Evolutionary conservation across 1,140 invertebrate genomes (phyloP).

Genomic region (Psilanteris sp.): DNA sequence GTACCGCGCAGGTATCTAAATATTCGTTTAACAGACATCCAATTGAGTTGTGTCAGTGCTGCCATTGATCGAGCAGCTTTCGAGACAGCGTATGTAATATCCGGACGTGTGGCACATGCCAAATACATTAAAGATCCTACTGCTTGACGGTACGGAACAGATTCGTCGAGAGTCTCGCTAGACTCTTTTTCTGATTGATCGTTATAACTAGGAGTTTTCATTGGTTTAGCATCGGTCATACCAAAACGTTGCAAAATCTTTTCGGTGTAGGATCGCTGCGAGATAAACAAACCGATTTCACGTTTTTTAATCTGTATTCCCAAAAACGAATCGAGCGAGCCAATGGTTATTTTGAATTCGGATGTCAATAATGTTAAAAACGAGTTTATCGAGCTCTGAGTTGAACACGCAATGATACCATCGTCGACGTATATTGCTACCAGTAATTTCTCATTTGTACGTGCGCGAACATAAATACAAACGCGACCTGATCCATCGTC

Average conservation of each 20-base stretch:
- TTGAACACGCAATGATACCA: slow-evolving; percentile 16
- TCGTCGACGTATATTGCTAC: slow-evolving; percentile 26
- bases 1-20: slow-evolving; percentile 10
- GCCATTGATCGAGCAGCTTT: slow-evolving; percentile 23
- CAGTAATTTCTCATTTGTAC: slow-evolving; percentile 12
- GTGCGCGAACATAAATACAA: slow-evolving; percentile 28
- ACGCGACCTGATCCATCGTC: slow-evolving; percentile 50
- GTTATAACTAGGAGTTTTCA: slow-evolving; percentile 19
- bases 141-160: slow-evolving; percentile 11
- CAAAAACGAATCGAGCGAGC: slow-evolving; percentile 21
- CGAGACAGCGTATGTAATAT: slow-evolving; percentile 15
- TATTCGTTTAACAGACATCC: slow-evolving; percentile 8
- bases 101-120: slow-evolving; percentile 20
- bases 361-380: slow-evolving; percentile 15
- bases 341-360: slow-evolving; percentile 14
- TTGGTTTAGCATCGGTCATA: background rate
- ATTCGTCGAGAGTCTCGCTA: background rate
- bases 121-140: slow-evolving; percentile 15
- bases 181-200: background rate
- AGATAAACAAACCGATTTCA: background rate
- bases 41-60: background rate
- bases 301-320: slow-evolving; percentile 29
- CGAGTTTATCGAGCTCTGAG: background rate
- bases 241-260: slow-evolving; percentile 28
- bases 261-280: slow-evolving; percentile 3